These are phyloP conservation scores for Aleiodes alternator DNA, from an alignment of 2,888 invertebrate genomes.

Conservation along the genomic window DNA sequence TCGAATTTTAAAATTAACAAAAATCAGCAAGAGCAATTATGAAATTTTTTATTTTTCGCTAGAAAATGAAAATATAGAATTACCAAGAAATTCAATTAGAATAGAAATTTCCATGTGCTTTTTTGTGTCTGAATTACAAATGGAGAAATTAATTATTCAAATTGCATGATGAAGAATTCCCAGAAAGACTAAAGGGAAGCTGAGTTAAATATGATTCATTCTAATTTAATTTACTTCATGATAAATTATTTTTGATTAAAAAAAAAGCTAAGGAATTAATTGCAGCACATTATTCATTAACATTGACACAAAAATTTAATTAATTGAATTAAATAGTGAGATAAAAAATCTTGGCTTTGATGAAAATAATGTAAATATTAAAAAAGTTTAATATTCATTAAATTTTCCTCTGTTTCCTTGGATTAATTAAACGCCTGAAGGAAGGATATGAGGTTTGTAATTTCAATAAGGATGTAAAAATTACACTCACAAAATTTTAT, in stretches of 20 bases:
- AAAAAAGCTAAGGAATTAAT: too few relatives aligned
- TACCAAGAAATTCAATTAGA: not conserved
- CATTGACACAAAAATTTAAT: too few relatives aligned
- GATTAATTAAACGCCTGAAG: conserved; percentile 72
- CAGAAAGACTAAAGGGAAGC: too few relatives aligned
- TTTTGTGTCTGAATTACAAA: not conserved
- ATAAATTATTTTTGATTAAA: too few relatives aligned
- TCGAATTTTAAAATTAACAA: conserved; percentile 19
- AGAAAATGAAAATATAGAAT: too few relatives aligned
- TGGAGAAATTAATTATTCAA: not conserved
- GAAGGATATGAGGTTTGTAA: conserved; percentile 82
- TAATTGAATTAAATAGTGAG: too few relatives aligned
- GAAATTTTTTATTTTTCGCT: too few relatives aligned
- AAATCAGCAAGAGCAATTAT: not conserved
- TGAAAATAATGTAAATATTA: not conserved
- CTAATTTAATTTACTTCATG: too few relatives aligned
- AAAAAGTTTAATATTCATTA: conserved; percentile 44
- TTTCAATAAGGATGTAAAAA: conserved; percentile 60
- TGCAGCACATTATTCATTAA: too few relatives aligned
- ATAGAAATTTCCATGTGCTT: not conserved
- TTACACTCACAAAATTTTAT: conserved; percentile 40
- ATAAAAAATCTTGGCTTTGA: not conserved
- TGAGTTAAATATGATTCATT: too few relatives aligned
- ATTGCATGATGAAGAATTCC: not conserved
- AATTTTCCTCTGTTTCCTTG: conserved; percentile 60